Evolutionary conservation across 2,888 invertebrate genomes (phyloP), one percentile per base, ranked within the genome.

Genomic region (Orchesella flavescens): DNA sequence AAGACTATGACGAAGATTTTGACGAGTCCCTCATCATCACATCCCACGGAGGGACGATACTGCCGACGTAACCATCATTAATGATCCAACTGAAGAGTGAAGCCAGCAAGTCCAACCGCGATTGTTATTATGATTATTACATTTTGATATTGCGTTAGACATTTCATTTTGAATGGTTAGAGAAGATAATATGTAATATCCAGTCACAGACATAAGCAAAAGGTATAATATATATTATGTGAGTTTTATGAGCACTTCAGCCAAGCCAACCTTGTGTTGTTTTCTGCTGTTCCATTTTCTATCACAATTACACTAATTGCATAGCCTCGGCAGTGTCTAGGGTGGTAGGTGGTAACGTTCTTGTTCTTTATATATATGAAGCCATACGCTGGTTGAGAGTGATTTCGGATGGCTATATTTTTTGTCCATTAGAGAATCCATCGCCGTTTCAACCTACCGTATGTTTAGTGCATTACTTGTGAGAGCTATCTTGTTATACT

Each of bases 251-350:
- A 34, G 34, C 7, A 34, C 34, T 34, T 34, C 34, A 34, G 34
- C 34, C n/a, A n/a, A n/a, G n/a, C n/a, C n/a, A n/a, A n/a, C n/a
- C 34, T 34, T 34, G 34, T 34, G 34, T 34, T 34, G 34, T 34
- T 34, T 34, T 34, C 34, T n/a, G 63, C 7, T 15, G 65, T 69
- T 43, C 61, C 72, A 79, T 65, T 79, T 71, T 66, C 66, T 57
- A 73, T 66, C 66, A 63, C 80, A 73, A 80, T 80, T 80, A 80
- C 66, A 63, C 66, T 80, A 81, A 81, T 74, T 74, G 81, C 59
- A 68, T 55, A 53, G 53, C 23, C 53, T 53, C 53, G 34, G 34
- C 34, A 34, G 3, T 34, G 7, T 2, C 34, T 34, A 7, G 7
- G 34, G 3, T 34, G 7, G 34, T 34, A n/a, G n/a, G n/a, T n/a